Percentiles rank a stretch among this genome's conserved stretches.
phyloP scores from a whole-genome alignment of 2,888 invertebrate species.

The Rhingia campestris region DNA sequence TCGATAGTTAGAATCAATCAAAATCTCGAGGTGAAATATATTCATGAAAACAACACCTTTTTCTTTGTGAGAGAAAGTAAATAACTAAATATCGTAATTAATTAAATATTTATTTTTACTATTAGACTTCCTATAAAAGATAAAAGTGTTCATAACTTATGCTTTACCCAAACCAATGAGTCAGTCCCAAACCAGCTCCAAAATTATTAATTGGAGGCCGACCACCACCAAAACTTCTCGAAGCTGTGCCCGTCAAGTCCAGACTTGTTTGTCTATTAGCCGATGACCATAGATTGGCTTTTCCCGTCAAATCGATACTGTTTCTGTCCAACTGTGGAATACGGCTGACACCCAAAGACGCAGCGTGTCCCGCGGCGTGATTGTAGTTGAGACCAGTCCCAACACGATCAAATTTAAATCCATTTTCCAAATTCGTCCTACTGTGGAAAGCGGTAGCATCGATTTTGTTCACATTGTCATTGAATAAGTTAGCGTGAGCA shows the following conservation, averaged over 20 bases:
- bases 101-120: too few species aligned
- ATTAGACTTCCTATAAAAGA: too few species aligned
- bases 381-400: constrained; percentile 77
- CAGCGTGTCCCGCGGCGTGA: constrained; percentile 76
- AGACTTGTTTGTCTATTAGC: constrained; percentile 35
- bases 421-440: constrained; percentile 75
- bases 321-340: constrained; percentile 78
- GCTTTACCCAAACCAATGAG: constrained; percentile 75
- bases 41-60: too few species aligned
- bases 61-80: too few species aligned
- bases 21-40: too few species aligned
- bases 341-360: constrained; percentile 76
- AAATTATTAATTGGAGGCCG: constrained; percentile 21
- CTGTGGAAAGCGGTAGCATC: constrained; percentile 78
- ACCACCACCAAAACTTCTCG: constrained; percentile 32
- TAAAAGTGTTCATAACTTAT: too few species aligned
- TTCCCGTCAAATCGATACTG: constrained; percentile 75
- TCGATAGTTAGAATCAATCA: too few species aligned
- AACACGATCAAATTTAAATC: constrained; percentile 76
- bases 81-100: too few species aligned
- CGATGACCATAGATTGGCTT: constrained; percentile 75
- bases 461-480: constrained; percentile 73
- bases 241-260: constrained; percentile 32
- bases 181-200: constrained; percentile 75
- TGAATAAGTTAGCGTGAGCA: constrained; percentile 76